Percentiles rank a stretch among this genome's conserved stretches.
phyloP scores from a whole-genome alignment of 2,113 vertebrate species.

The Perca fluviatilis region DNA sequence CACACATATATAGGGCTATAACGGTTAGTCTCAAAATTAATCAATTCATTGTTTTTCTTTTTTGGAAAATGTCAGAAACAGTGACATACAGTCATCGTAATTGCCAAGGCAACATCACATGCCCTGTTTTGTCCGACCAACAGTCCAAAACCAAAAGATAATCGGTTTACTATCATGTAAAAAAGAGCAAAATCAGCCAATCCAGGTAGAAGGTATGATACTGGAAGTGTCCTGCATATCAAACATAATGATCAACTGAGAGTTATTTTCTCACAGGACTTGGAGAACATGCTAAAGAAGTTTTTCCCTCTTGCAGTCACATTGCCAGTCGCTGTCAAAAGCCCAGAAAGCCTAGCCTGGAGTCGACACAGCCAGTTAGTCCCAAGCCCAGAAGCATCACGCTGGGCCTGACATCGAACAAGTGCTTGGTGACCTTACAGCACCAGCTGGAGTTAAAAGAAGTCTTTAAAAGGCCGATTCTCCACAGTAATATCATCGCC shows the following conservation, averaged over 20 bases:
- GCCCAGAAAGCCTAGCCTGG: conserved; percentile 42
- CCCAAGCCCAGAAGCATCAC: conserved; percentile 46
- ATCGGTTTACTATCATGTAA: neutral
- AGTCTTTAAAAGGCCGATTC: conserved; percentile 71
- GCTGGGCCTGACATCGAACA: conserved; percentile 62
- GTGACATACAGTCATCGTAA: neutral
- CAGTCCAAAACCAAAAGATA: neutral
- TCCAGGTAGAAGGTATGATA: neutral
- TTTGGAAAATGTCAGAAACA: neutral
- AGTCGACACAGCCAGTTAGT: conserved; percentile 63
- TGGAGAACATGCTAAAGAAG: conserved; percentile 20
- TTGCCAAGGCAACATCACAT: neutral
- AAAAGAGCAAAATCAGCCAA: neutral
- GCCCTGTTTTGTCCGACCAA: neutral
- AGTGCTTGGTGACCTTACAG: conserved; percentile 71
- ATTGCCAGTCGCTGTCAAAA: conserved; percentile 19
- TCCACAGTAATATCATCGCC: conserved; percentile 68
- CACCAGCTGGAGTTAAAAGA: conserved; percentile 73
- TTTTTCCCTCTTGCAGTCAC: conserved; percentile 21
- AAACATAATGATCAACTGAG: conserved; percentile 15
- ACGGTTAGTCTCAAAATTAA: no score
- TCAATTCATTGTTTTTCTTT: no score
- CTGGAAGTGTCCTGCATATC: neutral
- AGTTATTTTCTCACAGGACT: conserved; percentile 15
- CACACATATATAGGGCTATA: no score